These are phyloP conservation scores for Timandra comae DNA, from an alignment of 2,888 invertebrate genomes.

Conservation along the genomic window DNA sequence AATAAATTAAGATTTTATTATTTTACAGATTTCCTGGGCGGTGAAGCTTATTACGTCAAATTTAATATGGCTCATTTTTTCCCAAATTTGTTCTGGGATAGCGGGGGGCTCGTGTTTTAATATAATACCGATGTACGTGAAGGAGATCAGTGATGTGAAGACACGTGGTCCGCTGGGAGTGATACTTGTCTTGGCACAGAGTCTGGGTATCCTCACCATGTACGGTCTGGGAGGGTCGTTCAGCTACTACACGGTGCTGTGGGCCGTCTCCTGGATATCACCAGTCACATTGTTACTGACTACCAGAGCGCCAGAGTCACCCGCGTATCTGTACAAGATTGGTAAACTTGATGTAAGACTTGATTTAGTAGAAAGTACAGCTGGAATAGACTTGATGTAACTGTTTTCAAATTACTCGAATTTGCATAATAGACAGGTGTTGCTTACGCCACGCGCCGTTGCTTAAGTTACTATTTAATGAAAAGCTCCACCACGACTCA, in stretches of 20 bases:
- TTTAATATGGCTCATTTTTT: conserved; percentile 27
- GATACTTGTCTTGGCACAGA: conserved; percentile 29
- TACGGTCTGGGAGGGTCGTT: conserved; percentile 41
- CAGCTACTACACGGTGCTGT: conserved; percentile 36
- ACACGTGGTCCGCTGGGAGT: conserved; percentile 41
- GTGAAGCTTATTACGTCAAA: conserved; percentile 26
- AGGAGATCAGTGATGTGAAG: conserved; percentile 44
- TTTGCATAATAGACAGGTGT: no score
- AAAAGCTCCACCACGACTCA: no score
- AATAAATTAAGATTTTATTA: no score
- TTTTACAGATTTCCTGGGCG: conserved; percentile 34
- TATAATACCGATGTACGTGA: conserved; percentile 41
- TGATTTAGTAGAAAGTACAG: no score
- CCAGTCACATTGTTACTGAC: conserved; percentile 30
- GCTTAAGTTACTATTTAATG: no score
- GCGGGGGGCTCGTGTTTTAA: conserved; percentile 37
- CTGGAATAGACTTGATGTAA: no score
- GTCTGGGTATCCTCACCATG: conserved; percentile 36
- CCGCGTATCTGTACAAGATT: conserved; percentile 44
- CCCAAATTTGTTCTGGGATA: conserved; percentile 35
- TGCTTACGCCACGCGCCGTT: no score
- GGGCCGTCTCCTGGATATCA: conserved; percentile 30
- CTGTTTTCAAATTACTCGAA: no score
- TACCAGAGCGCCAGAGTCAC: conserved; percentile 49
- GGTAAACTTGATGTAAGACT: conserved; percentile 38